Evolutionary conservation across 2,797 vertebrate genomes (phyloP), one percentile per base, ranked within the genome.

Genomic region (Phaenicophaeus curvirostris): DNA sequence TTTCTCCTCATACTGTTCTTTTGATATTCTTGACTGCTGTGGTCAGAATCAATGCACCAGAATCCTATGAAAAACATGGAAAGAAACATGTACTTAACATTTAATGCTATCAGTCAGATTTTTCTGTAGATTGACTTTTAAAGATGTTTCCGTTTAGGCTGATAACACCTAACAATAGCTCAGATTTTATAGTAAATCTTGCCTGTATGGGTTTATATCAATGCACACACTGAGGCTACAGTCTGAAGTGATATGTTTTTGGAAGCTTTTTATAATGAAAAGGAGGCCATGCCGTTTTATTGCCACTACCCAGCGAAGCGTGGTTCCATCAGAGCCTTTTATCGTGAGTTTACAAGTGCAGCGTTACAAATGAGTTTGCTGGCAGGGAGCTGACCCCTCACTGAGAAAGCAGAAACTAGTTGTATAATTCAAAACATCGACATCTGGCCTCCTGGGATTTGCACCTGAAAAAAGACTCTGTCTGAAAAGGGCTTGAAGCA

Each of bases 351-450:
- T 96, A 91, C 85, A 90, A 95, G 87, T 28, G 77, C 93, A 90
- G 82, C 2, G 6, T 93, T 94, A 94, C 94, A 94, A 95, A 97
- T 95, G 83, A 94, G 77, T 90, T 94, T 85, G 77, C 91, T 93
- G 89, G 91, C 87, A 87, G 95, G 93, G 77, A 90, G 53, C 67
- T 96, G 83, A 93, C 87, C 77, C 81, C 85, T 95, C 53, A 5
- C 94, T 51, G 89, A 69, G 74, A 94, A 89, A 80, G 68, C 57
- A 93, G 77, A 89, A 82, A 54, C 44, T 42, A 79, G 66, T 41
- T 96, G 83, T 91, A 48, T 86, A 91, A 94, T 90, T 94, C 87
- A 82, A 80, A 94, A 76, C 65, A 66, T 33, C 1, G 1, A 51
- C 0, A 15, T 82, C 50, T 86, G 59, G 31, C 65, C 81, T 84